Evolutionary conservation across 2,113 vertebrate genomes (phyloP), one percentile per base, ranked within the genome.

Genomic region (Malurus elegans): DNA sequence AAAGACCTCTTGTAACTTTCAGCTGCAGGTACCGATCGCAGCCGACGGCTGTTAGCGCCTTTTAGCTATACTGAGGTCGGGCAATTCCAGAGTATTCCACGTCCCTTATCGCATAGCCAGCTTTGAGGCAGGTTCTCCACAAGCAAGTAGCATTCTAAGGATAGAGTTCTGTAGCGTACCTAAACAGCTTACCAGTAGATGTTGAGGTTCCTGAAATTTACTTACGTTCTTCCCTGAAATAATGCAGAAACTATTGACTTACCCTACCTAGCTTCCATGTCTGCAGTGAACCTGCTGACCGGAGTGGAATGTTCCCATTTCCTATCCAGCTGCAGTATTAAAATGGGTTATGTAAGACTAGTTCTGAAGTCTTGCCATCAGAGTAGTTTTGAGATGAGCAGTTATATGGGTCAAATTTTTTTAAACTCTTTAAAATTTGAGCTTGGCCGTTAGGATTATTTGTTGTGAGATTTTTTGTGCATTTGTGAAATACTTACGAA

Each of bases 281-380:
- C 84, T 87, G 47, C 58, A 54, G 65, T 12, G 61, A 95, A 38
- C 70, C 61, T 61, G 62, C 72, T 51, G 72, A 76, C 56, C 61
- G 61, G 88, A 66, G 65, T 94, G 92, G 94, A 96, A 90, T 95
- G 91, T 95, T 95, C 67, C 70, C 66, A 70, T 95, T 95, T 95
- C 94, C 92, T 90, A 32, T 76, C 47, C 70, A 85, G 91, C 91
- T 88, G 81, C 67, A 50, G 13, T 90, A 54, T 66, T 95, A 50
- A 92, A 91, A 76, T 62, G 21, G 54, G 15, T 96, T 94, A 50
- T 3, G 0, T 88, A 95, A 96, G 57, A 80, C 58, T 82, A 20
- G 54, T 84, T 92, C 53, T 62, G 53, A 64, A 71, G 62, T 44
- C 60, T 47, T 51, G 79, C 64, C 72, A 62, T 73, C 65, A 50